A percentile compares a stretch with the other conserved stretches of the same genome.
phyloP scores from a whole-genome alignment of 2,888 invertebrate genomes.

The Sphinx pinastri region DNA sequence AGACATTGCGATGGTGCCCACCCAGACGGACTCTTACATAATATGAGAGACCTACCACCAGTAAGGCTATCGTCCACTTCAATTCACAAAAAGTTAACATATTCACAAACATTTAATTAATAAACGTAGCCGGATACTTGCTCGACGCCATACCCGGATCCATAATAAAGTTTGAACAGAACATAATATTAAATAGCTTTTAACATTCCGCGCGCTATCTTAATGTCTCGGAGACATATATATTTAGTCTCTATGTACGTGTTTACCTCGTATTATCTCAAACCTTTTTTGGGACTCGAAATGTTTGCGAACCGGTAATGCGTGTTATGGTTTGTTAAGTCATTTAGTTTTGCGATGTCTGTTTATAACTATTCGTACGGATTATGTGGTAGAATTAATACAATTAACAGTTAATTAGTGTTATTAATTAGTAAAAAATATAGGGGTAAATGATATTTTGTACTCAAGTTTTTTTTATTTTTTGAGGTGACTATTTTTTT shows the following conservation, averaged over 20 bases:
- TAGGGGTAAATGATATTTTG: too few species aligned
- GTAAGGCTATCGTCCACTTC: too few species aligned
- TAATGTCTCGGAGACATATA: conserved; percentile 79
- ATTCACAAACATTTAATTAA: too few species aligned
- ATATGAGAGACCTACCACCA: too few species aligned
- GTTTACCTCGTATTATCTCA: conserved; percentile 69
- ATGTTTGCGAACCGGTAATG: conserved; percentile 26
- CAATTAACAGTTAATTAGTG: too few species aligned
- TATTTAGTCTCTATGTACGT: conserved; percentile 81
- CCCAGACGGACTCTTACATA: too few species aligned
- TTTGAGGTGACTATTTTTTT: too few species aligned
- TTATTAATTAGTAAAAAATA: too few species aligned
- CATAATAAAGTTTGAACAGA: conserved; percentile 82
- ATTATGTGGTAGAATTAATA: too few species aligned
- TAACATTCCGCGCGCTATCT: conserved; percentile 80
- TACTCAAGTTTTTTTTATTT: too few species aligned
- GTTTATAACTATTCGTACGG: background rate
- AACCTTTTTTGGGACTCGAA: conserved; percentile 29
- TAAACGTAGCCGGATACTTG: conserved; percentile 41
- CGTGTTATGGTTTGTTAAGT: conserved; percentile 7
- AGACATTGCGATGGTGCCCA: too few species aligned
- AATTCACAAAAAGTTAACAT: too few species aligned
- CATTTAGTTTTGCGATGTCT: conserved; percentile 4
- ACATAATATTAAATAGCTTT: conserved; percentile 85
- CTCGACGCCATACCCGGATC: conserved; percentile 37